These are phyloP conservation scores for Ancistrus triradiatus DNA, from an alignment of 2,113 vertebrate species.

Conservation along the genomic window DNA sequence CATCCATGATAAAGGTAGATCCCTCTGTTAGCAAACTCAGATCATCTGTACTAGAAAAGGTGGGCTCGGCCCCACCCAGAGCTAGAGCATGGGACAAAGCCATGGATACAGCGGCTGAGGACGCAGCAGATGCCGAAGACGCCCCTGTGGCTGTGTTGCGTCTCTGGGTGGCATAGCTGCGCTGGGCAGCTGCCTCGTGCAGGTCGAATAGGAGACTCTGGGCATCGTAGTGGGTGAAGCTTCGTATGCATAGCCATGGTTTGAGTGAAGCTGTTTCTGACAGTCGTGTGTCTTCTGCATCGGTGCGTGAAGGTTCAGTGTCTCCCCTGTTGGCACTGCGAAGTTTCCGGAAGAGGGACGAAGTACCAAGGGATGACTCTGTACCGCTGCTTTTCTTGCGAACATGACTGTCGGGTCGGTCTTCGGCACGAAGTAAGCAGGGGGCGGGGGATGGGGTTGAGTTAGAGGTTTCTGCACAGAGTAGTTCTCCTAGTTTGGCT, in stretches of 20 bases:
- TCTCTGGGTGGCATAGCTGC: conserved; percentile 63
- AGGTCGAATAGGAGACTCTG: conserved; percentile 90
- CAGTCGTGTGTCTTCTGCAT: conserved; percentile 46
- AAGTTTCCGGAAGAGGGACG: conserved; percentile 84
- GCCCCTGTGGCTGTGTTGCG: conserved; percentile 87
- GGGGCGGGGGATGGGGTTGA: conserved; percentile 36
- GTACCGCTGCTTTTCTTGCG: conserved; percentile 76
- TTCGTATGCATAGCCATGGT: conserved; percentile 79
- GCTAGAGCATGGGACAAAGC: conserved; percentile 55
- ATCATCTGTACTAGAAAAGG: conserved; percentile 80
- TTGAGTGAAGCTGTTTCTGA: conserved; percentile 53
- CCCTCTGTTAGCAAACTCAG: conserved; percentile 57
- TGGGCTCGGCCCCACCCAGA: conserved; percentile 60
- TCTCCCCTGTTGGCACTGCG: conserved; percentile 68
- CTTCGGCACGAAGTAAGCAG: conserved; percentile 47
- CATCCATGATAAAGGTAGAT: background rate
- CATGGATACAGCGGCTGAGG: conserved; percentile 67
- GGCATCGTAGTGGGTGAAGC: conserved; percentile 85
- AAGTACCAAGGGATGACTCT: conserved; percentile 64
- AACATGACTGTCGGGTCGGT: conserved; percentile 63
- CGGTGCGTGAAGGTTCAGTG: conserved; percentile 56
- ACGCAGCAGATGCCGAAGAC: conserved; percentile 81
- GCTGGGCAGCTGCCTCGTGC: conserved; percentile 69
- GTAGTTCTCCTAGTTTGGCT: conserved; percentile 58
- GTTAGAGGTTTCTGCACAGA: conserved; percentile 46